These are phyloP conservation scores for Ennomos fuscantarius DNA, from an alignment of 2,888 invertebrate species.

Conservation along the genomic window DNA sequence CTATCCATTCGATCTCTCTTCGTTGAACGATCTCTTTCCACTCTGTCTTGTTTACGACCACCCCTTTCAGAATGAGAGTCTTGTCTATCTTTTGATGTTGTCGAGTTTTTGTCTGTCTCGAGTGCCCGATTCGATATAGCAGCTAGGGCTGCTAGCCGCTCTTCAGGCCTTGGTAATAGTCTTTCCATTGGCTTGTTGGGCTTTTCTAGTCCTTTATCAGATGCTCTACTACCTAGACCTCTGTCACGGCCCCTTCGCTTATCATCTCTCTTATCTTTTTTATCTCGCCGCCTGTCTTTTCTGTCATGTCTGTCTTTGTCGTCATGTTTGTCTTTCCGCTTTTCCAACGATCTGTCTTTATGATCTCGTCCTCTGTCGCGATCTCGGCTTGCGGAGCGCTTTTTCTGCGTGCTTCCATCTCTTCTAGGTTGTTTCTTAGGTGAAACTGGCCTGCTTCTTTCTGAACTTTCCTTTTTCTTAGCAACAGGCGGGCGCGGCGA, in stretches of 20 bases:
- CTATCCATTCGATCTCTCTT: slow-evolving; percentile 79
- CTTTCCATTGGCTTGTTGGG: slow-evolving; percentile 87
- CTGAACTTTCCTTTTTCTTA: slow-evolving; percentile 77
- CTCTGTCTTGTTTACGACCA: slow-evolving; percentile 75
- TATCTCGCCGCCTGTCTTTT: slow-evolving; percentile 89
- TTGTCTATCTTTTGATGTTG: slow-evolving; percentile 76
- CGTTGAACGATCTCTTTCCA: slow-evolving; percentile 81
- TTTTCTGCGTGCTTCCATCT: slow-evolving; percentile 75
- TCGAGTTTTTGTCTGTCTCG: slow-evolving; percentile 77
- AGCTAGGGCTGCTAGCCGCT: slow-evolving; percentile 86
- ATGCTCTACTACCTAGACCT: slow-evolving; percentile 71
- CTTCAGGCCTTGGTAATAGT: slow-evolving; percentile 86
- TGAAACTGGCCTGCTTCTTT: slow-evolving; percentile 78
- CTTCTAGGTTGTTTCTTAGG: slow-evolving; percentile 75
- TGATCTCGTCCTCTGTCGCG: slow-evolving; percentile 82
- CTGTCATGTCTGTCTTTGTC: slow-evolving; percentile 87
- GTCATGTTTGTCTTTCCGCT: slow-evolving; percentile 82
- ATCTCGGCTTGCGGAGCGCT: slow-evolving; percentile 74
- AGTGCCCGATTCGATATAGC: slow-evolving; percentile 78
- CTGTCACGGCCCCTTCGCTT: slow-evolving; percentile 80
- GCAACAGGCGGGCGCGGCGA: slow-evolving; percentile 74
- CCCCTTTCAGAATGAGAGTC: slow-evolving; percentile 79
- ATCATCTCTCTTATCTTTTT: slow-evolving; percentile 84
- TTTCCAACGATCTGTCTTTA: slow-evolving; percentile 78
- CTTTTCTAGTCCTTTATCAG: slow-evolving; percentile 85